phyloP scores from a whole-genome alignment of 2,797 vertebrate species.

The Danio aesculapii region DNA sequence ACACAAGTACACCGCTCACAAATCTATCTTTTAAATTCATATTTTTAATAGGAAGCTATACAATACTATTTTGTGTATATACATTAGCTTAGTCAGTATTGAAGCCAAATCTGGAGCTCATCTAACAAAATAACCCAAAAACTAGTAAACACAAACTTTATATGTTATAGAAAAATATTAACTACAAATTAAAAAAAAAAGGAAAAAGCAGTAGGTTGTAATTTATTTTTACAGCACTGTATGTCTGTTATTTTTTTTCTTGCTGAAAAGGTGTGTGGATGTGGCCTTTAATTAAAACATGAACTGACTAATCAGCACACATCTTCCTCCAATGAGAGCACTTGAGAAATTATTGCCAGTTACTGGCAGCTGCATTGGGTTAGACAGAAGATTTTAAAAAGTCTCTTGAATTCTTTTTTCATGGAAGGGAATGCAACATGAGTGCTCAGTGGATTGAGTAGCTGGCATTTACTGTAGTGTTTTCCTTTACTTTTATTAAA shows the following conservation, averaged over 20 bases:
- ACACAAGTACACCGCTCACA: no score
- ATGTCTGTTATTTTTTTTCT: neutral
- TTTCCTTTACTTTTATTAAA: neutral
- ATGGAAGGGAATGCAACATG: neutral
- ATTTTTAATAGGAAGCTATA: no score
- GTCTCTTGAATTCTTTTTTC: neutral
- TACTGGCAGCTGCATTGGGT: neutral
- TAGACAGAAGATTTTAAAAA: conserved; percentile 2
- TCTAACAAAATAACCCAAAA: no score
- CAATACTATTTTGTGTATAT: no score
- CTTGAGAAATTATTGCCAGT: conserved; percentile 13
- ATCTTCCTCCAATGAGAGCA: neutral
- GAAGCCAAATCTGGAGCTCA: no score
- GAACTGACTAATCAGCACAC: neutral
- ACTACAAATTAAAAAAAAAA: no score
- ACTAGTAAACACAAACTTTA: no score
- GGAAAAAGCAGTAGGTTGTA: no score
- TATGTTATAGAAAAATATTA: no score
- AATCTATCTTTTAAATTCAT: no score
- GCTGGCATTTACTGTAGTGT: neutral
- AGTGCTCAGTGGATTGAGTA: conserved; percentile 12
- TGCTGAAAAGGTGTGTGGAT: neutral
- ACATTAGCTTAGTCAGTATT: no score
- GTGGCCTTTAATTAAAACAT: neutral
- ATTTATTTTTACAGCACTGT: no score